phyloP scores from a whole-genome alignment of 2,888 invertebrate genomes.

The Nipponacmea schrenckii region DNA sequence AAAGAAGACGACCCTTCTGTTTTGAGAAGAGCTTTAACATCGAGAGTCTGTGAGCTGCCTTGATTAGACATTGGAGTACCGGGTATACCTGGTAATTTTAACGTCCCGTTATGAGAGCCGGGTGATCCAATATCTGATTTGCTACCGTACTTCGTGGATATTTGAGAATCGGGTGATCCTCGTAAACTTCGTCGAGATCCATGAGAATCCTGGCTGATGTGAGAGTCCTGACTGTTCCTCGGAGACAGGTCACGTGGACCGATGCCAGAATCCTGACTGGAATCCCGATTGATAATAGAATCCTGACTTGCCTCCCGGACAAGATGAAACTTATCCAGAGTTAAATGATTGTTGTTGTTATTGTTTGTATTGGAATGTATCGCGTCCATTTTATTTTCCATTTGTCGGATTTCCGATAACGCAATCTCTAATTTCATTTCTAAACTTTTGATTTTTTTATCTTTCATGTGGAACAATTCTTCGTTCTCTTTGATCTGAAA shows the following conservation, averaged over 20 bases:
- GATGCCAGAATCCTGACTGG: background rate
- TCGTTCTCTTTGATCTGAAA: slow-evolving; percentile 33
- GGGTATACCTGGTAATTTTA: background rate
- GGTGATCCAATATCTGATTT: background rate
- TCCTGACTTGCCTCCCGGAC: background rate
- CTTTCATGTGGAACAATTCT: slow-evolving; percentile 32
- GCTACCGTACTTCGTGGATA: background rate
- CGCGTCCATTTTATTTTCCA: slow-evolving; percentile 34
- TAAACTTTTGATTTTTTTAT: slow-evolving; percentile 38
- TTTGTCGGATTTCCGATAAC: slow-evolving; percentile 31
- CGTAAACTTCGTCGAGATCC: background rate
- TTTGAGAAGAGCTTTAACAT: slow-evolving; percentile 19
- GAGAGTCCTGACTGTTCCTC: background rate
- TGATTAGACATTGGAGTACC: slow-evolving; percentile 12
- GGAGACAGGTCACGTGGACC: background rate
- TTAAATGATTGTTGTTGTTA: background rate
- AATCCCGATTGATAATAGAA: background rate
- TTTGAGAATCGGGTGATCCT: background rate
- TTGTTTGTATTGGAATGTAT: slow-evolving; percentile 1
- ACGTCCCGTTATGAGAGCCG: background rate
- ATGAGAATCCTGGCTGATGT: background rate
- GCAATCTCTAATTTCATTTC: slow-evolving; percentile 39
- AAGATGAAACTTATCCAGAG: background rate
- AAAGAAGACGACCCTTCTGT: slow-evolving; percentile 25
- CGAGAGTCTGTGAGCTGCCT: slow-evolving; percentile 19